phyloP scores from a whole-genome alignment of 1,140 invertebrate genomes.

The Ceratitis capitata region DNA sequence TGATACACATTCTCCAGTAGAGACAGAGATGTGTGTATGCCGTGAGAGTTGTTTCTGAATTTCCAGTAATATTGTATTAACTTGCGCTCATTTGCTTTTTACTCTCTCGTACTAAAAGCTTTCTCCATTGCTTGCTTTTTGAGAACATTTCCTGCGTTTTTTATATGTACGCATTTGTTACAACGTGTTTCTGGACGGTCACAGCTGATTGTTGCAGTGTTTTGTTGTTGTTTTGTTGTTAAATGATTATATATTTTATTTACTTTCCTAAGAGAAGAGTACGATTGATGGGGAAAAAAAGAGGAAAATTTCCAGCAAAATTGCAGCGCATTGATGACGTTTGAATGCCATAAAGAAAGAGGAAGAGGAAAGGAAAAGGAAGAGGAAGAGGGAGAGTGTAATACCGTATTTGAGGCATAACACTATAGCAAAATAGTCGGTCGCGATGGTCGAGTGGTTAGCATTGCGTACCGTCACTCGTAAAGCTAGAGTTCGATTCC shows the following conservation, averaged over 20 bases:
- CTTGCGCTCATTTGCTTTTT: background rate
- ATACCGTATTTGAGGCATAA: too few relatives aligned
- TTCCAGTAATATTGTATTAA: background rate
- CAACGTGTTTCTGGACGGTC: background rate
- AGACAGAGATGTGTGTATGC: too few relatives aligned
- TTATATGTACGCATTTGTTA: background rate
- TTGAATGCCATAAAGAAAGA: background rate
- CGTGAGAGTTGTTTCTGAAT: background rate
- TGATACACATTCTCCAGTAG: background rate
- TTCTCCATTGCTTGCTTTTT: background rate
- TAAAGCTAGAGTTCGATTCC: too few relatives aligned
- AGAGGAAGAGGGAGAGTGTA: too few relatives aligned
- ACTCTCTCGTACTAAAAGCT: background rate
- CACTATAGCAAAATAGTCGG: too few relatives aligned
- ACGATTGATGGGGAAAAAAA: background rate
- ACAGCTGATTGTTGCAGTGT: constrained; percentile 3
- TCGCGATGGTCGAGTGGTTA: too few relatives aligned
- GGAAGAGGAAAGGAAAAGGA: background rate
- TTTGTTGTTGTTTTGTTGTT: background rate
- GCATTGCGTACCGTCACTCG: too few relatives aligned
- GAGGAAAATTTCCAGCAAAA: background rate
- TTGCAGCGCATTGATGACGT: constrained; percentile 19
- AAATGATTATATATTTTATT: background rate
- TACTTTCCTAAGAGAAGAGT: background rate
- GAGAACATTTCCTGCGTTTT: background rate